phyloP scores from a whole-genome alignment of 1,140 invertebrate genomes.

The Habropoda laboriosa region DNA sequence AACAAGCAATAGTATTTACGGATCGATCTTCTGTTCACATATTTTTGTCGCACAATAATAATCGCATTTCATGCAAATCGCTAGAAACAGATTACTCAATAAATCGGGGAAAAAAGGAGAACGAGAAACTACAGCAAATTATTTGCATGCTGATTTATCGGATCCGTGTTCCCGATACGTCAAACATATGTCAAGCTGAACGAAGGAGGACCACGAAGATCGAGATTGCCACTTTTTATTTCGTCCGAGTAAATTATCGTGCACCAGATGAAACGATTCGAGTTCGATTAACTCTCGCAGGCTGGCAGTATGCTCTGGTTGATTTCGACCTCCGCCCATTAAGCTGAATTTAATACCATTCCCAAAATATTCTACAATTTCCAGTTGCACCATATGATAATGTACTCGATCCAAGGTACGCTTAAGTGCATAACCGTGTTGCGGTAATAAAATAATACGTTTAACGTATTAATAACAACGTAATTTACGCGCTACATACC shows the following conservation, averaged over 20 bases:
- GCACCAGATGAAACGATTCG: neutral
- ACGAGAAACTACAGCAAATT: neutral
- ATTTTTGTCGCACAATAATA: no score
- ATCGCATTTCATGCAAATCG: no score
- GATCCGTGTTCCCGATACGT: slow-evolving; percentile 6
- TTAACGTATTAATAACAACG: neutral
- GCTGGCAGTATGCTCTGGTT: neutral
- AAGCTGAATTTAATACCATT: slow-evolving; percentile 53
- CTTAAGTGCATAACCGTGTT: neutral
- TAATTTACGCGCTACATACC: neutral
- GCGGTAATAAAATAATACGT: neutral
- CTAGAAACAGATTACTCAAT: no score
- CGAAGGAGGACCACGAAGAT: neutral
- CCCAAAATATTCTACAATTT: neutral
- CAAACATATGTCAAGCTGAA: neutral
- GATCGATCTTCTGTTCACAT: no score
- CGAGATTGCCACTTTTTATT: slow-evolving; percentile 23
- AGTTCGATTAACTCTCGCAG: slow-evolving; percentile 24
- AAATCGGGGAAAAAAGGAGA: no score
- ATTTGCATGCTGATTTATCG: neutral
- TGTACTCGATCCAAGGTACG: neutral
- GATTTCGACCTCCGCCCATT: slow-evolving; percentile 37
- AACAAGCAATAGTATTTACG: no score
- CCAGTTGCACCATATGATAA: slow-evolving; percentile 5
- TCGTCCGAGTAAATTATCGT: slow-evolving; percentile 38